Evolutionary conservation across 2,888 invertebrate species (phyloP).

Genomic region (Lasioglossum marginatum): DNA sequence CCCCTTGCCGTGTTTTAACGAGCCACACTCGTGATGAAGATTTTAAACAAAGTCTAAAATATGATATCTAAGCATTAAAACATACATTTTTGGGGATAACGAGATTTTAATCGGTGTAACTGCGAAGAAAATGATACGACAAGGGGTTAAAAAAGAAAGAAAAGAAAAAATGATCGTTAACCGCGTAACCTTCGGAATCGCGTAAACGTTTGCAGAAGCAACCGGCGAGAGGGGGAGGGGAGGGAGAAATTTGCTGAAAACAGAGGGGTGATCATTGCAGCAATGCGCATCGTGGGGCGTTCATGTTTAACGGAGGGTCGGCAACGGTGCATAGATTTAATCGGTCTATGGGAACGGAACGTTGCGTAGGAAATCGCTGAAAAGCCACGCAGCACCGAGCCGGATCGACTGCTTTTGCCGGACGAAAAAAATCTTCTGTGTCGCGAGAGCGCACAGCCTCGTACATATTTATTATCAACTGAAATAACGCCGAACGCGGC

Average conservation of each 20-base stretch:
- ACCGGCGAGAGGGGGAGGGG: background rate
- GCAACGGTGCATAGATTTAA: constrained; percentile 73
- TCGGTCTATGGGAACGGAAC: constrained; percentile 71
- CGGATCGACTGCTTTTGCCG: constrained; percentile 48
- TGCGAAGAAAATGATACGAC: too few species aligned
- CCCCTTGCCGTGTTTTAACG: too few species aligned
- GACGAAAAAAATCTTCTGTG: constrained; percentile 12
- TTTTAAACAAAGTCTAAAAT: too few species aligned
- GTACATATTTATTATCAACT: background rate
- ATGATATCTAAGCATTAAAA: too few species aligned
- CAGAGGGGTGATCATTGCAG: constrained; percentile 57
- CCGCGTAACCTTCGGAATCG: constrained; percentile 9
- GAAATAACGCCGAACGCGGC: background rate
- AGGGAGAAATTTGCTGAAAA: constrained; percentile 43
- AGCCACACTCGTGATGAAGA: too few species aligned
- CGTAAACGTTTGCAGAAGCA: constrained; percentile 32
- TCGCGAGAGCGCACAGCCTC: background rate
- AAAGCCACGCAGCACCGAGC: constrained; percentile 37
- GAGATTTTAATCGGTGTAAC: too few species aligned
- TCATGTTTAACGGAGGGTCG: constrained; percentile 62
- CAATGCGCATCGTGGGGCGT: constrained; percentile 63
- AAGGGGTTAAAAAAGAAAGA: background rate
- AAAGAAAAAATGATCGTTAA: background rate
- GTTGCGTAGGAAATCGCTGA: constrained; percentile 67
- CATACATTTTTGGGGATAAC: too few species aligned